A percentile compares a stretch with the other conserved stretches of the same genome.
These are phyloP conservation scores for Semnornis frantzii DNA, from an alignment of 2,113 vertebrate genomes.

Conservation along the genomic window DNA sequence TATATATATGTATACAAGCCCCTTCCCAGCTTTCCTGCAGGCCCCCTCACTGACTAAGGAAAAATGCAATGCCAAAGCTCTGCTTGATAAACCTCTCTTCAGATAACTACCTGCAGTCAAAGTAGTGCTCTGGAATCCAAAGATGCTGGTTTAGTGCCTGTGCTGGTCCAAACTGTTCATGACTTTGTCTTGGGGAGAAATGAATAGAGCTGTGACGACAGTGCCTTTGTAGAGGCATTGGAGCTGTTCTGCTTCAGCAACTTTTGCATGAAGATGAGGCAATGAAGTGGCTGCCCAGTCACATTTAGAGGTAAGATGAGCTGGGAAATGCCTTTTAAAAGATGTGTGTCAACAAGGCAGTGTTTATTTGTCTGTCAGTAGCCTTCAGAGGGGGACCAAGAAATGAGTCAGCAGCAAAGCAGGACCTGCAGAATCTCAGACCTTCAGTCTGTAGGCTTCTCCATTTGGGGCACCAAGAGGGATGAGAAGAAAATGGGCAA, in stretches of 20 bases:
- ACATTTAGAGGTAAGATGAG: background rate
- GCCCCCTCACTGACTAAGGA: background rate
- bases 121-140: background rate
- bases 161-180: background rate
- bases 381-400: fast-evolving
- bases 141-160: background rate
- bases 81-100: background rate
- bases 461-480: background rate
- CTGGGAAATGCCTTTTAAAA: background rate
- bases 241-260: background rate
- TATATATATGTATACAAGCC: too few relatives aligned
- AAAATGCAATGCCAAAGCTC: background rate
- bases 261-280: background rate
- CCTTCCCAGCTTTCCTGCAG: too few relatives aligned
- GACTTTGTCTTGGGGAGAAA: background rate
- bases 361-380: background rate
- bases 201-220: background rate
- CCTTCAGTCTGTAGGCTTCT: background rate
- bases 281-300: background rate
- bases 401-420: background rate
- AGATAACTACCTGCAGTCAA: background rate
- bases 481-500: fast-evolving
- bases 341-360: background rate
- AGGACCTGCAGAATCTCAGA: background rate
- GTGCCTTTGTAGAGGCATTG: background rate